These are phyloP conservation scores for Gouania willdenowi DNA, from an alignment of 2,797 vertebrate species.

Conservation along the genomic window DNA sequence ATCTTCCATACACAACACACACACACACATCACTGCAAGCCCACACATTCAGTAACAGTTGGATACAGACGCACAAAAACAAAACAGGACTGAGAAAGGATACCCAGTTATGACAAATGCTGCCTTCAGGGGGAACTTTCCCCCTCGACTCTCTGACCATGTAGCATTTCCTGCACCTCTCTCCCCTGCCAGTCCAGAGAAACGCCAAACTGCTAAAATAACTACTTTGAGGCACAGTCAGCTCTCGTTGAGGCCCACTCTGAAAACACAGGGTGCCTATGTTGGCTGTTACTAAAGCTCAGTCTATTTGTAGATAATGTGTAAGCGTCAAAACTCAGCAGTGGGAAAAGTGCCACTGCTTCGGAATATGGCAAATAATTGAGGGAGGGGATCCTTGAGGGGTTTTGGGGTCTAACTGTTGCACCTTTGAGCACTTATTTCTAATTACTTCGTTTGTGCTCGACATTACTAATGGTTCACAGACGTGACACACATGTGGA, in stretches of 20 bases:
- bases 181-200: slow-evolving; percentile 36
- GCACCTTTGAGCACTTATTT: slow-evolving; percentile 76
- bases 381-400: slow-evolving; percentile 45
- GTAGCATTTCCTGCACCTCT: slow-evolving; percentile 54
- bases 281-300: slow-evolving; percentile 61
- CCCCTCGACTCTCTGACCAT: slow-evolving; percentile 49
- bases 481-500: slow-evolving; percentile 55
- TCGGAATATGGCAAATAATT: slow-evolving; percentile 45
- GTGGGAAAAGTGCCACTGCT: slow-evolving; percentile 51
- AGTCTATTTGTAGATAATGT: slow-evolving; percentile 70
- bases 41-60: slow-evolving; percentile 43
- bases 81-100: too few relatives aligned
- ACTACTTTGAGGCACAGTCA: slow-evolving; percentile 58
- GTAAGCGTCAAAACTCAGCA: slow-evolving; percentile 44
- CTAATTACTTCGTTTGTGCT: slow-evolving; percentile 69
- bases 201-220: slow-evolving; percentile 71
- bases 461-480: slow-evolving; percentile 65
- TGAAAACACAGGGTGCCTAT: slow-evolving; percentile 71
- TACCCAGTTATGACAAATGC: slow-evolving; percentile 47
- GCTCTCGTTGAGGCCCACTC: slow-evolving; percentile 50
- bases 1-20: slow-evolving; percentile 40
- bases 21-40: slow-evolving; percentile 22
- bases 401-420: slow-evolving; percentile 37
- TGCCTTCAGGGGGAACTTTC: slow-evolving; percentile 66
- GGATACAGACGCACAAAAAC: slow-evolving; percentile 21